Base-by-base conservation (phyloP, 1,140 invertebrate species). In the Heliothis subflexa region DNA sequence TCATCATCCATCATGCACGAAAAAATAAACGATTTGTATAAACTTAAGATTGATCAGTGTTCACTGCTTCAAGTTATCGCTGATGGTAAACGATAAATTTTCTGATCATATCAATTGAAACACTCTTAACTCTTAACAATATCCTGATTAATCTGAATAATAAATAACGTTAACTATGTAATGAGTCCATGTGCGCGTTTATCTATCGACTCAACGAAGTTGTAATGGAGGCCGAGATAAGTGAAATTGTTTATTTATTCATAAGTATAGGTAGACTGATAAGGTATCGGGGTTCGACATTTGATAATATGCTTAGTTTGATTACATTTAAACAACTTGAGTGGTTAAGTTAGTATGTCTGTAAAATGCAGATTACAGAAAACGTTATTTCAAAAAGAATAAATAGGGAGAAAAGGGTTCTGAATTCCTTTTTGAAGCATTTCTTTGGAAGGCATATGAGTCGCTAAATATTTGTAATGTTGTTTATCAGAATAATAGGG, bases 201-300 rank as follows among this genome's bases (percentile, higher is more conserved):
- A 75, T 75, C 73, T 75, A 75, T 62, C 59, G 49, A 75, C 73
- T 75, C 55, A 62, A 14, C 18, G 14, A 64, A 28, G 3, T 5
- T 11, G 16, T 18, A 57, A 13, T 11, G 14, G 47, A 52, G 28
- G 21, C 49, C 64, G 73, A 64, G 73, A 75, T 75, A 75, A 75
- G 73, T 33, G 64, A 73, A 50, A 62, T 75, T 64, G 21, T 75
- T 75, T 75, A 64, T 75, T 75, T 75, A 25, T 75, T 16, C 54
- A 50, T 49, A 49, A 18, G 47, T 33, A 71, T 64, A 64, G 40
- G 73, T 18, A 75, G 9, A 14, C 40, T 59, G 72, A 74, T 74
- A 74, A 74, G 72, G 18, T 21, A 49, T 68, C 64, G 64, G 12
- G 72, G 28, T 49, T 61, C 55, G 72, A 61, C 33, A 59, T 3